A percentile compares a stretch with the other conserved stretches of the same genome.
Conservation (phyloP, 2,888 invertebrate species). For the Camptogramma bilineatum region DNA sequence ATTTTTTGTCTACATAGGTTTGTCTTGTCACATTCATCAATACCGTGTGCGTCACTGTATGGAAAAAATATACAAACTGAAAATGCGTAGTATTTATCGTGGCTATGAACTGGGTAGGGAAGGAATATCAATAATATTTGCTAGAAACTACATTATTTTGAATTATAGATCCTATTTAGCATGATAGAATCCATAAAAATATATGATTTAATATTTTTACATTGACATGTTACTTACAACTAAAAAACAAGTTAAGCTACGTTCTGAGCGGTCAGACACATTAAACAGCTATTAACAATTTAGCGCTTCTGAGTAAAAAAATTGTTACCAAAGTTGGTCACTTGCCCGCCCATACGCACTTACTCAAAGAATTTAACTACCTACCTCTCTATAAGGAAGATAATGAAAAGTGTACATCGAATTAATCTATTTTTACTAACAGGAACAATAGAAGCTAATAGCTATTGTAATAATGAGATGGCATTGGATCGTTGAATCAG, state of each 20-base stretch:
- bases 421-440: constrained; percentile 40
- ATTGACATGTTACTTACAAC: too few species aligned
- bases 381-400: constrained; percentile 8
- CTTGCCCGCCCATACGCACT: not conserved
- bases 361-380: constrained; percentile 2
- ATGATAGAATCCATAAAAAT: not conserved
- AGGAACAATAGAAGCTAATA: constrained; percentile 42
- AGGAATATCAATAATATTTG: constrained; percentile 10
- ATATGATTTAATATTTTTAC: too few species aligned
- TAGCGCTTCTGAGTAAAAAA: not conserved
- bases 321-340: too few species aligned
- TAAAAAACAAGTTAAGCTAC: too few species aligned
- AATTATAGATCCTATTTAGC: not conserved
- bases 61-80: constrained; percentile 22
- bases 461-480: constrained; percentile 36
- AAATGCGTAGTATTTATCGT: constrained; percentile 24
- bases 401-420: constrained; percentile 15
- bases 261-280: too few species aligned
- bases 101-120: not conserved
- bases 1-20: constrained; percentile 16
- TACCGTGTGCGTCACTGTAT: constrained; percentile 15
- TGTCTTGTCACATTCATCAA: constrained; percentile 21
- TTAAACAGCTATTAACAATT: not conserved
- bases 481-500: constrained; percentile 30
- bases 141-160: not conserved